Evolutionary conservation across 2,888 invertebrate genomes (phyloP), one percentile per base, ranked within the genome.

Genomic region (Drosophila mayaguana): DNA sequence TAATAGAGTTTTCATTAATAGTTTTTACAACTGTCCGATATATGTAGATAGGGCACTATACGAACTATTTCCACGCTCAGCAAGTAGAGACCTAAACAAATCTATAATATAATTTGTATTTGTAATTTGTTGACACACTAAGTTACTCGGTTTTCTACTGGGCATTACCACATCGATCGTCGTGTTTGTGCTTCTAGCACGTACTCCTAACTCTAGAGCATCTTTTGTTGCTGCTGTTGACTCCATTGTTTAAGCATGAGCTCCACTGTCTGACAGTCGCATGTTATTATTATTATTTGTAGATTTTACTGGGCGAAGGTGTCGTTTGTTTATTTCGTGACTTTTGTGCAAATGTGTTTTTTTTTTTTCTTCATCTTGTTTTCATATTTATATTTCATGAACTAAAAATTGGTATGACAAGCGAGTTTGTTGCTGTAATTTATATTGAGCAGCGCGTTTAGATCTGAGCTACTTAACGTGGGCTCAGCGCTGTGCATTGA

Each of bases 331-430:
- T 43, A 43, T 56, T 72, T 69, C 73, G 80, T 81, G 80, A 73
- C 80, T 73, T 81, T 59, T 65, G 34, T 63, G 42, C 50, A 43
- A 55, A 63, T 18, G 22, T 20, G 59, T 32, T 28, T 56, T 32
- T 22, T 57, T 14, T 11, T 0, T 43, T 38, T 55, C 51, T 59
- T 64, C 36, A 36, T 16, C 18, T 18, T 43, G 9, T 11, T 9
- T 28, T 64, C 18, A 22, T 22, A 32, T 36, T 54, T 51, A 38
- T 54, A 54, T 48, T 7, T 53, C 38, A 28, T 3, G 38, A 66
- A 80, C 71, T 59, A 64, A 66, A 64, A 63, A 72, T 82, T 83
- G 66, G 73, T 80, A 80, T 78, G 81, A 63, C 60, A 61, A 42
- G 51, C 61, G 69, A 64, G 83, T 73, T 63, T 77, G 48, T 38